Base-by-base conservation (phyloP, 1,140 invertebrate genomes). In the Nilaparvata lugens region DNA sequence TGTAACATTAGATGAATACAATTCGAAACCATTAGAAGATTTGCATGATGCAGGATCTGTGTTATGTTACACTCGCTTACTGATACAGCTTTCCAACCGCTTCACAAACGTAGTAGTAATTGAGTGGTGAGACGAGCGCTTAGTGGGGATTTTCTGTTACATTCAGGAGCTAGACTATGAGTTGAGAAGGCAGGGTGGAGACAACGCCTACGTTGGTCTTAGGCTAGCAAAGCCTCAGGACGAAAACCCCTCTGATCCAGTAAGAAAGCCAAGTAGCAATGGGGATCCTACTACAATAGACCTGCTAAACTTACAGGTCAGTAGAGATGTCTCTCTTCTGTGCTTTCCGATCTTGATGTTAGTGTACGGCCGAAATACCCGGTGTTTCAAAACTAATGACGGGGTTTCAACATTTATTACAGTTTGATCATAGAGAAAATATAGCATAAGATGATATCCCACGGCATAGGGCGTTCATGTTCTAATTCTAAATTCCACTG, bases 101-200 rank as follows among this genome's bases (percentile, higher is more conserved):
- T 35, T 35, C 31, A 35, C 31, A 35, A 35, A 35, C 7, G 31
- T 35, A 35, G 31, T 51, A 51, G 9, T 51, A 21, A 4, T 51
- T 51, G 45, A 51, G 13, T 57, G n/a, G 31, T 35, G 31, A 35
- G 31, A 35, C 18, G 11, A 51, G 23, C 18, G 45, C 18, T 51
- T 19, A 51, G 23, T 19, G 45, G 45, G 23, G 31, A 35, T 35
- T 35, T 35, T 35, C 31, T 35, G 31, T 35, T 35, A 35, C 9
- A 35, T 54, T 48, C 67, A 84, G 80, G 88, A 93, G 71, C 78
- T 93, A 65, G 91, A 94, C 72, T 93, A 93, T 74, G 87, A 90
- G 71, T 71, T 91, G 40, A 79, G 85, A 62, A 79, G 90, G 64
- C 72, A 77, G 67, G 74, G 73, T 13, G 65, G 62, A 57, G 69